phyloP scores from a whole-genome alignment of 2,797 vertebrate genomes.

The Myripristis jacobus region DNA sequence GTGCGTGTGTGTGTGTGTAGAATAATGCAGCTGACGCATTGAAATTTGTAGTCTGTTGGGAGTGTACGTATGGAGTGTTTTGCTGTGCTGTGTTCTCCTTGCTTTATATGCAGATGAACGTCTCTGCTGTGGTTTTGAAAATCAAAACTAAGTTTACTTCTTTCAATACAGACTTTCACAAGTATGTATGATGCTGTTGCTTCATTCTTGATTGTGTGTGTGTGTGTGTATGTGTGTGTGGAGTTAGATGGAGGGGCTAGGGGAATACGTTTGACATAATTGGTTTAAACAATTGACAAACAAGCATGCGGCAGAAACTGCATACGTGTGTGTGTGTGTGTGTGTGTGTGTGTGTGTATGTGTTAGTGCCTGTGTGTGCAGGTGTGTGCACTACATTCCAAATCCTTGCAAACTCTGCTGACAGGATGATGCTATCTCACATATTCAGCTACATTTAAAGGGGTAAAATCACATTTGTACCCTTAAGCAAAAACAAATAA shows the following conservation, averaged over 20 bases:
- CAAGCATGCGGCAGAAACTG: neutral
- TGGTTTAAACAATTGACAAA: neutral
- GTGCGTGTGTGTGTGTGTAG: constrained; percentile 33
- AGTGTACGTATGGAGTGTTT: constrained; percentile 49
- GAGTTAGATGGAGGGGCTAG: neutral
- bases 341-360: constrained; percentile 10
- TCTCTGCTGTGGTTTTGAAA: constrained; percentile 29
- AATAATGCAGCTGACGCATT: constrained; percentile 33
- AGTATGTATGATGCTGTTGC: constrained; percentile 5
- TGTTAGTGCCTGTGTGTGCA: neutral
- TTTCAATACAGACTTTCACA: constrained; percentile 22
- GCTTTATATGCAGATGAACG: constrained; percentile 17
- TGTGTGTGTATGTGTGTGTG: constrained; percentile 11
- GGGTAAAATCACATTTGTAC: neutral
- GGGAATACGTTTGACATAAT: constrained; percentile 14
- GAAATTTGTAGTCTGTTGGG: constrained; percentile 28
- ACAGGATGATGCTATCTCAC: neutral
- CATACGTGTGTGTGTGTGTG: constrained; percentile 11
- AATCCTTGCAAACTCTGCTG: neutral
- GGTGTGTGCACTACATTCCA: neutral
- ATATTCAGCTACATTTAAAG: constrained; percentile 11
- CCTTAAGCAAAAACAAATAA: constrained; percentile 32
- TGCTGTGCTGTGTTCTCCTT: constrained; percentile 53
- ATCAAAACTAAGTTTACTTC: constrained; percentile 31
- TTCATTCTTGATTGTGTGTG: constrained; percentile 6